These are phyloP conservation scores for Delia radicum DNA, from an alignment of 1,140 invertebrate species.

Conservation along the genomic window DNA sequence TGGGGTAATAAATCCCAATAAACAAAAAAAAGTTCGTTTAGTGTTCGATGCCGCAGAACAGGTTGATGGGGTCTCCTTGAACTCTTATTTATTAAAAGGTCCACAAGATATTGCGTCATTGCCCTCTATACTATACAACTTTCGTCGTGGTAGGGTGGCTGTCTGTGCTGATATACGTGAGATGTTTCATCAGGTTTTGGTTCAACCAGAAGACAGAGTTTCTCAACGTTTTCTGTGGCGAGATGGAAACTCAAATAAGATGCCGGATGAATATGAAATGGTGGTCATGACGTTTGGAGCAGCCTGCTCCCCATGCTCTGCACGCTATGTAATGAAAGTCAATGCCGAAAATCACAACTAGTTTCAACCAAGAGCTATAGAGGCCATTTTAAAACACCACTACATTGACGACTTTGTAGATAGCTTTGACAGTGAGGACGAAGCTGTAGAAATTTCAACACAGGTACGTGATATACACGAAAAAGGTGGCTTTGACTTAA, in stretches of 20 bases:
- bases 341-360: conserved; percentile 37
- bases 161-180: neutral
- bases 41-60: conserved; percentile 28
- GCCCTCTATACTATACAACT: neutral
- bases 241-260: conserved; percentile 46
- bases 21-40: conserved; percentile 24
- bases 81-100: neutral
- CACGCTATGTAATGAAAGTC: conserved; percentile 46
- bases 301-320: conserved; percentile 41
- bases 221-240: conserved; percentile 42
- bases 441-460: conserved; percentile 35
- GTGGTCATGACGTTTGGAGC: conserved; percentile 43
- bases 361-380: conserved; percentile 32
- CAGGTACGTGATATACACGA: conserved; percentile 12
- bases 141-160: conserved; percentile 20
- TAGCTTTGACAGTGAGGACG: conserved; percentile 37
- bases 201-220: conserved; percentile 36
- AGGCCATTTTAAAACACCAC: conserved; percentile 40
- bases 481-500: neutral
- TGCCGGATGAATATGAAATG: conserved; percentile 34
- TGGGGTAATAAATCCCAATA: conserved; percentile 22
- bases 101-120: neutral
- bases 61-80: neutral
- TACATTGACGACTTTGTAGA: too few relatives aligned
- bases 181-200: conserved; percentile 48